Evolutionary conservation across 2,797 vertebrate species (phyloP).

Genomic region (Thunnus albacares): DNA sequence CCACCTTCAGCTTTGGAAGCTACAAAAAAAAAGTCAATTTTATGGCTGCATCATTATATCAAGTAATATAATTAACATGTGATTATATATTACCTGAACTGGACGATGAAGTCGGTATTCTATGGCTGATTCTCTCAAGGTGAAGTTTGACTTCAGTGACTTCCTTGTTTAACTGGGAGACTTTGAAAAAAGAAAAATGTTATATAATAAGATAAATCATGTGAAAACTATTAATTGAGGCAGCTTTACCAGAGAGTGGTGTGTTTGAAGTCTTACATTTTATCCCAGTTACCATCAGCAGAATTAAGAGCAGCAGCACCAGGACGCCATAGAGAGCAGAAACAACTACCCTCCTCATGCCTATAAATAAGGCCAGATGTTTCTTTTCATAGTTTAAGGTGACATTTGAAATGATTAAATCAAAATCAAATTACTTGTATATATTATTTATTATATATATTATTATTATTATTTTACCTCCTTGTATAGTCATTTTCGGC

Average conservation of each 20-base stretch:
- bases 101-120: not conserved
- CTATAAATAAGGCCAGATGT: slow-evolving; percentile 55
- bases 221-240: not conserved
- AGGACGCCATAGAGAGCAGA: slow-evolving; percentile 73
- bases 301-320: slow-evolving; percentile 76
- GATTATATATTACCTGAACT: slow-evolving; percentile 37
- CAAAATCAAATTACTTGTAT: not conserved
- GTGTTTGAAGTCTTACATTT: slow-evolving; percentile 73
- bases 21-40: not conserved
- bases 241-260: not conserved
- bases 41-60: not conserved
- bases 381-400: not conserved
- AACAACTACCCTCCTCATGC: slow-evolving; percentile 50
- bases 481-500: not conserved
- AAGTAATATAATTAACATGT: not conserved
- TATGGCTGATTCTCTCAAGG: slow-evolving; percentile 39
- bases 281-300: slow-evolving; percentile 78
- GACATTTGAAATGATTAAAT: not conserved
- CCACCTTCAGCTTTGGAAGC: not conserved
- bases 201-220: not conserved
- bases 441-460: no score
- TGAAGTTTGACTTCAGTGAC: slow-evolving; percentile 68
- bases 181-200: slow-evolving; percentile 46
- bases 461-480: slow-evolving; percentile 48
- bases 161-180: slow-evolving; percentile 75